These are phyloP conservation scores for Drosophila mojavensis DNA, from an alignment of 1,140 invertebrate genomes.

Conservation along the genomic window DNA sequence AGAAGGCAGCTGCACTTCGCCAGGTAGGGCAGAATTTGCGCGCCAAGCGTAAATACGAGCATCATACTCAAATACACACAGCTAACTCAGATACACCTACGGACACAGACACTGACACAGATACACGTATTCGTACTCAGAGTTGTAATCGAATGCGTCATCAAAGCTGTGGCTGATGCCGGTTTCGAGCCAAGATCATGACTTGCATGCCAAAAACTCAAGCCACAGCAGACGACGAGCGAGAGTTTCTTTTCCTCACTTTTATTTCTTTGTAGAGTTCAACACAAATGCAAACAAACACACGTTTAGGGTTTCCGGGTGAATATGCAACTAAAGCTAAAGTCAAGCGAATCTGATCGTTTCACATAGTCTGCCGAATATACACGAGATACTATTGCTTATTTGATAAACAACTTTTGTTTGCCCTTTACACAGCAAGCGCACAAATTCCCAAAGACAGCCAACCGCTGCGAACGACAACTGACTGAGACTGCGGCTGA, in stretches of 20 bases:
- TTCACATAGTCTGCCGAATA: background rate
- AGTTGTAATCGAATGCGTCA: conserved; percentile 67
- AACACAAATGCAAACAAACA: background rate
- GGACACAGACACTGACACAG: conserved; percentile 21
- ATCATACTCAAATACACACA: conserved; percentile 49
- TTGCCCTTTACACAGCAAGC: conserved; percentile 35
- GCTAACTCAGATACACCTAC: conserved; percentile 32
- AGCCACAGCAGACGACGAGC: background rate
- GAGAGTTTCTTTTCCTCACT: conserved; percentile 19
- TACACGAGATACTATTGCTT: conserved; percentile 21
- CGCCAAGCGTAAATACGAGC: conserved; percentile 68
- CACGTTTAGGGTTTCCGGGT: background rate
- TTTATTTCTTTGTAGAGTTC: conserved; percentile 6
- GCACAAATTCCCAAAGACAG: conserved; percentile 47
- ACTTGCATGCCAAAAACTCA: conserved; percentile 57
- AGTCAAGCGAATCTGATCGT: background rate
- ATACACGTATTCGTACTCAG: conserved; percentile 21
- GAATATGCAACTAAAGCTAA: background rate
- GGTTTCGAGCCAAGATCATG: conserved; percentile 74
- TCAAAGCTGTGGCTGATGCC: conserved; percentile 64
- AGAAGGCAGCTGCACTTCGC: conserved; percentile 55
- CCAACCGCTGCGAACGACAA: conserved; percentile 36
- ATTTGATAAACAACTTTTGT: conserved; percentile 30
- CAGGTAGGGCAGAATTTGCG: conserved; percentile 57
- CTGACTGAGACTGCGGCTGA: conserved; percentile 22